These are phyloP conservation scores for Apis dorsata DNA, from an alignment of 1,140 invertebrate species.

Conservation along the genomic window DNA sequence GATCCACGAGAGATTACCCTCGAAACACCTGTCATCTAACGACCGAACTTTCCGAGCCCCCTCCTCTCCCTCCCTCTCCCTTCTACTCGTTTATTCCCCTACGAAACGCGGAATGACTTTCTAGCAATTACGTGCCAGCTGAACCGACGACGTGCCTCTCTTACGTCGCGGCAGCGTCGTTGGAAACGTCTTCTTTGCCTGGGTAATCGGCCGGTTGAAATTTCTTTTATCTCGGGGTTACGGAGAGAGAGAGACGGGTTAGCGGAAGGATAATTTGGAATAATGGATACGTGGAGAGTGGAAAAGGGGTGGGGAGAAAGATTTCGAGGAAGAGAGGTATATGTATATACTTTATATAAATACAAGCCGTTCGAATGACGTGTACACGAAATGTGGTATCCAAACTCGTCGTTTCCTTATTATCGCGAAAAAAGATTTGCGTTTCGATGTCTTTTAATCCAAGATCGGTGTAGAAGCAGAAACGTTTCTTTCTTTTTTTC, in stretches of 20 bases:
- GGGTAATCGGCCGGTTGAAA: background rate
- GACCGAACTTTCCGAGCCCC: constrained; percentile 31
- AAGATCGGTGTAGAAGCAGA: too few species aligned
- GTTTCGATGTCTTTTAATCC: too few species aligned
- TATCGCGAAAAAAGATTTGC: too few species aligned
- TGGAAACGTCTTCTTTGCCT: background rate
- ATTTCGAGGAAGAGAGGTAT: background rate
- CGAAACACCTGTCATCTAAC: constrained; percentile 44
- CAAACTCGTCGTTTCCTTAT: too few species aligned
- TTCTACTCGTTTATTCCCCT: constrained; percentile 11
- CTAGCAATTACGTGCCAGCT: constrained; percentile 28
- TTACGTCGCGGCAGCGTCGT: background rate
- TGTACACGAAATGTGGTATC: too few species aligned
- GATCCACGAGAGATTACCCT: constrained; percentile 17
- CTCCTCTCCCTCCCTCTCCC: too few species aligned
- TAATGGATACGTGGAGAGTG: background rate
- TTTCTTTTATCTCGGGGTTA: background rate
- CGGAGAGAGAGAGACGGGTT: background rate
- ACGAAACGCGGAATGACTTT: constrained; percentile 36
- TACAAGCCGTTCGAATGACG: too few species aligned
- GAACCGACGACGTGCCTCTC: background rate
- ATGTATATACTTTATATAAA: too few species aligned
- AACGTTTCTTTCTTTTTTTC: background rate
- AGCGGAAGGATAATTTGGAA: background rate
- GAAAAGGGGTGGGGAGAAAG: background rate